phyloP scores from a whole-genome alignment of 2,113 vertebrate genomes.

The Sinocyclocheilus anophthalmus region DNA sequence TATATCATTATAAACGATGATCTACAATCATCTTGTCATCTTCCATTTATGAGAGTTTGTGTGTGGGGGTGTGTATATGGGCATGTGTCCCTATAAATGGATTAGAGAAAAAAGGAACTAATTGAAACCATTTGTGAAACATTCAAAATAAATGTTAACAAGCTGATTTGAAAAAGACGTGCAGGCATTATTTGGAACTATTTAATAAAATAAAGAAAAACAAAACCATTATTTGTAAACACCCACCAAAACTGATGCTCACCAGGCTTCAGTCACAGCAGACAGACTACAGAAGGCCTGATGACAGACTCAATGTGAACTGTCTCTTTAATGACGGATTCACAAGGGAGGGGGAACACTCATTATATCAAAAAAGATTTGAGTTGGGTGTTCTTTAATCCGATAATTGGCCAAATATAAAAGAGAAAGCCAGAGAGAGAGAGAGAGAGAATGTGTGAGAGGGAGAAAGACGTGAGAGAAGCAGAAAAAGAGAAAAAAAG shows the following conservation, averaged over 20 bases:
- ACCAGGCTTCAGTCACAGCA: slow-evolving; percentile 10
- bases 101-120: neutral
- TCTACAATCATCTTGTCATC: slow-evolving; percentile 21
- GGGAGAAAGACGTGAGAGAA: slow-evolving; percentile 20
- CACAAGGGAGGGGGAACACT: slow-evolving; percentile 27
- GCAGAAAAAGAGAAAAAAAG: slow-evolving; percentile 3
- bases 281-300: neutral
- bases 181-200: neutral
- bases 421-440: neutral
- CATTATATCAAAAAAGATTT: slow-evolving; percentile 39
- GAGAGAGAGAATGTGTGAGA: neutral
- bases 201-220: slow-evolving; percentile 6
- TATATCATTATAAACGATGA: neutral
- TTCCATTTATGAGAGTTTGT: neutral
- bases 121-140: neutral
- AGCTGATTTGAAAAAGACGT: neutral
- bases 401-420: slow-evolving; percentile 38
- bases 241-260: slow-evolving; percentile 10
- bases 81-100: neutral
- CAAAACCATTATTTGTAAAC: neutral
- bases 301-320: neutral
- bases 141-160: neutral
- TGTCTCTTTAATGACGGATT: slow-evolving; percentile 23
- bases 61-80: neutral
- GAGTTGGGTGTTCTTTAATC: slow-evolving; percentile 40